Evolutionary conservation across 2,113 vertebrate species (phyloP), one percentile per base, ranked within the genome.

Genomic region (Hirundichthys speculiger): DNA sequence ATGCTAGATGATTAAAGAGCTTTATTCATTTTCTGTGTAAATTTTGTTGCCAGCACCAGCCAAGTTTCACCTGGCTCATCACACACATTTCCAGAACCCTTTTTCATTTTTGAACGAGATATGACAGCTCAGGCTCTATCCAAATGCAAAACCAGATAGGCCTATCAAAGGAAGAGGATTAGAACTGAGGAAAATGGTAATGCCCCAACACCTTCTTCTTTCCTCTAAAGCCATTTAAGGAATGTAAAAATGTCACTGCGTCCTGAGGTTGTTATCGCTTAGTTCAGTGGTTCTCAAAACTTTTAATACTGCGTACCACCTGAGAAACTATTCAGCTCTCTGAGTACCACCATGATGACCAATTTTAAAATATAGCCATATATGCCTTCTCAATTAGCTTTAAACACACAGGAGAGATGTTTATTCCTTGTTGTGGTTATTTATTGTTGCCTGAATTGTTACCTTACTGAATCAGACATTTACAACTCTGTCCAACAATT

Each of bases 1-100:
- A 87, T 86, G 83, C 52, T 72, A 71, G 58, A 79, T 67, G 66
- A 89, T 88, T 90, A 83, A 86, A 81, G 72, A 69, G 79, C 65
- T 87, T 88, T 87, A 72, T 82, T 76, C 49, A n/a, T 75, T n/a
- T 80, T 73, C 75, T 66, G 73, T 87, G 79, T 79, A 82, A 80
- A 86, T 88, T 73, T 83, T 86, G 74, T 77, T 73, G 70, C 70
- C 74, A 69, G 49, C 40, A 53, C 18, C 41, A 22, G 75, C 74
- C 80, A 81, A 73, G 63, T 83, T 87, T 85, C 72, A 82, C 76
- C 83, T 82, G 81, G 79, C 83, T 75, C 73, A 48, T 77, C 67
- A 54, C 62, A 73, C 63, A 64, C 64, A 75, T 80, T 82, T 83
- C 63, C 71, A 68, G 64, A 85, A 70, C 75, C 47, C 53, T 50